Percentiles rank a stretch among this genome's conserved stretches.
Conservation (phyloP, 2,888 invertebrate species). For the Standfussiana lucernea region DNA sequence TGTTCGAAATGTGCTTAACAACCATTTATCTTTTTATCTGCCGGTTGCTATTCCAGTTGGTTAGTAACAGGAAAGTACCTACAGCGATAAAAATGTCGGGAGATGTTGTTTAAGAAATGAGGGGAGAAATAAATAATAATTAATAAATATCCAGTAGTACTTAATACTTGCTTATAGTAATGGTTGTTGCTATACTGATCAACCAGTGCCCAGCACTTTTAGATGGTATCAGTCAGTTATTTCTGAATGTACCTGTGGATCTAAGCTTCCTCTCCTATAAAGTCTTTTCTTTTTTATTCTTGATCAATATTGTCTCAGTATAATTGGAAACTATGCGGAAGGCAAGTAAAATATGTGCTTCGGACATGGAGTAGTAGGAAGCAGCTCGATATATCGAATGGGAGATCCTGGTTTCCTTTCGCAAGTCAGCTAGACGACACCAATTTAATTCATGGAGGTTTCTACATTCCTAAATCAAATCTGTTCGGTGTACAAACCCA, state of each 20-base stretch:
- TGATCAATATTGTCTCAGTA: background rate
- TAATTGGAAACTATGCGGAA: background rate
- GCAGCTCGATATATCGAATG: background rate
- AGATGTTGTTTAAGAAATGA: slow-evolving; percentile 31
- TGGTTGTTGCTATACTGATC: background rate
- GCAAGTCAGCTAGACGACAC: background rate
- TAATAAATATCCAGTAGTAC: slow-evolving; percentile 23
- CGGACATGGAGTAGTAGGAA: background rate
- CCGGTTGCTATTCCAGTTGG: slow-evolving; percentile 40
- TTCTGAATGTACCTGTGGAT: background rate
- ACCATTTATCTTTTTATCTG: slow-evolving; percentile 39
- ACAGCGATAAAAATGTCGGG: slow-evolving; percentile 43
- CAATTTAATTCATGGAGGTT: background rate
- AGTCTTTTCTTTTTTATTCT: background rate
- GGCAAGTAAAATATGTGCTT: background rate
- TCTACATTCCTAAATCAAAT: background rate
- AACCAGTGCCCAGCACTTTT: background rate
- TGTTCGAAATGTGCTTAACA: slow-evolving; percentile 53
- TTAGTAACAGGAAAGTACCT: slow-evolving; percentile 49
- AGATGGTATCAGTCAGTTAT: background rate
- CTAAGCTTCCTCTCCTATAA: background rate
- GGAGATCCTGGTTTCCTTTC: background rate
- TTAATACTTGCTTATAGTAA: background rate
- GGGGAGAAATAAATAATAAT: slow-evolving; percentile 26
- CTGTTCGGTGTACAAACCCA: background rate